Conservation (phyloP, 2,113 vertebrate species). For the Microtus ochrogaster region DNA sequence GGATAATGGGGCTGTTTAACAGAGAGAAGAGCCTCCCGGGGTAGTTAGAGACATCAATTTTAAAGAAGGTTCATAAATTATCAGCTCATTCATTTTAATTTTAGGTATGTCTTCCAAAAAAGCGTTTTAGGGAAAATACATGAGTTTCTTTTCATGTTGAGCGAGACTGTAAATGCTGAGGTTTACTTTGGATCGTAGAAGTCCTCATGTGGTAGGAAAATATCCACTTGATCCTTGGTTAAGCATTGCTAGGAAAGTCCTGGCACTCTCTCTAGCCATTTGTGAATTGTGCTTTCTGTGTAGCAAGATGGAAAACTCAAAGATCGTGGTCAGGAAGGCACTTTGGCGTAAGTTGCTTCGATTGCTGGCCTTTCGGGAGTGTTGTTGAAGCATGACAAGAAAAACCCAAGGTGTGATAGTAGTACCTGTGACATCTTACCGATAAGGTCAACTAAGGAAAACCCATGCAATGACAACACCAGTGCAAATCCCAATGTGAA, state of each 20-base stretch:
- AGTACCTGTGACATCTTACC: no score
- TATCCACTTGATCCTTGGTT: constrained; percentile 17
- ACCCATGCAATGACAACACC: background rate
- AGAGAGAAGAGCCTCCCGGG: background rate
- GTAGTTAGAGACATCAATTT: constrained; percentile 42
- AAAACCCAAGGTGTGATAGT: background rate
- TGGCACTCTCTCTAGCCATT: background rate
- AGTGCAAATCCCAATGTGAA: background rate
- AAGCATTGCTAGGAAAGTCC: background rate
- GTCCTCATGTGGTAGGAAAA: constrained; percentile 35
- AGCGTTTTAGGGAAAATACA: constrained; percentile 43
- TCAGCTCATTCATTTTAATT: constrained; percentile 44
- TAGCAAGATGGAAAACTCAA: background rate
- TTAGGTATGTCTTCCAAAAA: constrained; percentile 51
- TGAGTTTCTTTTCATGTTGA: constrained; percentile 50
- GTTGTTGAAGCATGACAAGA: background rate
- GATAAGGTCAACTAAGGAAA: background rate
- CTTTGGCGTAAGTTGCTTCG: background rate
- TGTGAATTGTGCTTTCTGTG: background rate
- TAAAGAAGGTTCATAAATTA: constrained; percentile 53
- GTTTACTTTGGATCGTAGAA: constrained; percentile 54
- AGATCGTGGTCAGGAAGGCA: background rate
- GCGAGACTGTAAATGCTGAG: background rate
- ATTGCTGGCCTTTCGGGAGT: background rate
- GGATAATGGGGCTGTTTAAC: constrained; percentile 29